A percentile compares a stretch with the other conserved stretches of the same genome.
These are phyloP conservation scores for Netelia inedita DNA, from an alignment of 2,888 invertebrate genomes.

Conservation along the genomic window DNA sequence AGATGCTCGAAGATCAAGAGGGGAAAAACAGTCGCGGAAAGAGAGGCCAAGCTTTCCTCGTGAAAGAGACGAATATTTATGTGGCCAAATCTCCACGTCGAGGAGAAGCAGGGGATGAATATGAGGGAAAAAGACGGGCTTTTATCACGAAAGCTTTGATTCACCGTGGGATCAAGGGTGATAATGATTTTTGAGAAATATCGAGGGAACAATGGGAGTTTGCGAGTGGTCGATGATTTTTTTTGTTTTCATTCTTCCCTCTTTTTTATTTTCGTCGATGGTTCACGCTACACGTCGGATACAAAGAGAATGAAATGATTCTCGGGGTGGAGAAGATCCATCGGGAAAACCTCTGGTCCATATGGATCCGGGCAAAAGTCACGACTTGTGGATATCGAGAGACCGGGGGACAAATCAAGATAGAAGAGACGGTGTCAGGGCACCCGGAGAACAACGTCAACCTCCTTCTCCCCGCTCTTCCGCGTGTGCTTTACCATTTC, in stretches of 20 bases:
- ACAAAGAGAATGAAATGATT: slow-evolving; percentile 39
- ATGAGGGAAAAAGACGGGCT: slow-evolving; percentile 17
- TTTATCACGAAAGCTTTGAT: slow-evolving; percentile 45
- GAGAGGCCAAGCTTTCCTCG: slow-evolving; percentile 35
- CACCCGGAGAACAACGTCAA: slow-evolving; percentile 59
- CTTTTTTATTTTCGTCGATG: background rate
- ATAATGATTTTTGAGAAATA: slow-evolving; percentile 28
- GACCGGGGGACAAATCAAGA: slow-evolving; percentile 67
- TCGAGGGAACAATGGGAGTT: background rate
- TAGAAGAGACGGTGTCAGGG: slow-evolving; percentile 64
- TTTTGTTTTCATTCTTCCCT: background rate
- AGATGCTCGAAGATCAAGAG: slow-evolving; percentile 49
- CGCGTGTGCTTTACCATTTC: slow-evolving; percentile 28
- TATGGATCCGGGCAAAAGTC: slow-evolving; percentile 57
- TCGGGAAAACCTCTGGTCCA: slow-evolving; percentile 5
- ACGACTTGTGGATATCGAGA: slow-evolving; percentile 42
- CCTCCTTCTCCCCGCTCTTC: background rate
- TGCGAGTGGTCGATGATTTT: background rate
- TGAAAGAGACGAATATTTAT: slow-evolving; percentile 52
- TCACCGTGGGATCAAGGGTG: slow-evolving; percentile 22
- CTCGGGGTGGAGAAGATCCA: slow-evolving; percentile 8
- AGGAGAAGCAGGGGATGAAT: slow-evolving; percentile 14
- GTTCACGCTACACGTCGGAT: background rate
- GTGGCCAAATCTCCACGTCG: slow-evolving; percentile 24
- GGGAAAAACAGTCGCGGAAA: background rate